These are phyloP conservation scores for Proctacanthus coquilletti DNA, from an alignment of 1,140 invertebrate species.

Conservation along the genomic window DNA sequence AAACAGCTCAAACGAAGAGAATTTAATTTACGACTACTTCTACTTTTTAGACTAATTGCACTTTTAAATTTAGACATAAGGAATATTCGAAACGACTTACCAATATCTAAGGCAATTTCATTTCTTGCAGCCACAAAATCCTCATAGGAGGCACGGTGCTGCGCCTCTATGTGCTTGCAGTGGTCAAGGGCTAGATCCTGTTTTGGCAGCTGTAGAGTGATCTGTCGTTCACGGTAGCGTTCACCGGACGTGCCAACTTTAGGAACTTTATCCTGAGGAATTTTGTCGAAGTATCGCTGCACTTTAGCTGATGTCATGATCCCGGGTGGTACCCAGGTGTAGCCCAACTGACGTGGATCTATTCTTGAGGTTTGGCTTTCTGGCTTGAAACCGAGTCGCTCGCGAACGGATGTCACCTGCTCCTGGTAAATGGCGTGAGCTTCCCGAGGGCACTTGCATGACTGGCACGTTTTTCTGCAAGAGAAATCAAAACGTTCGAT, in stretches of 20 bases:
- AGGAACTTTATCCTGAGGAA: constrained; percentile 64
- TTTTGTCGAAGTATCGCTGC: constrained; percentile 55
- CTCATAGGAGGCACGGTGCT: constrained; percentile 60
- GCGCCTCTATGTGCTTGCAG: constrained; percentile 68
- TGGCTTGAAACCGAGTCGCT: constrained; percentile 59
- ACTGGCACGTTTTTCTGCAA: constrained; percentile 43
- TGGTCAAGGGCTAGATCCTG: constrained; percentile 84
- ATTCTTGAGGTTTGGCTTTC: constrained; percentile 28
- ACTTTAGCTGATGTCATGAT: constrained; percentile 43
- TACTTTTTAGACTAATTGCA: too few relatives aligned
- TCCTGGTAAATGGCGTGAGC: constrained; percentile 66
- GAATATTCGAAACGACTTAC: constrained; percentile 40
- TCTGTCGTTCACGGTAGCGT: constrained; percentile 59
- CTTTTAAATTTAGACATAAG: neutral
- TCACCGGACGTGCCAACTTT: constrained; percentile 60
- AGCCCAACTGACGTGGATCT: constrained; percentile 45
- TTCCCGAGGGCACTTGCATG: constrained; percentile 76
- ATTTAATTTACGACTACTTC: too few relatives aligned
- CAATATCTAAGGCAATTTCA: constrained; percentile 90
- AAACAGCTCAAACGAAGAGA: too few relatives aligned
- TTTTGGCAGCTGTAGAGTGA: constrained; percentile 81
- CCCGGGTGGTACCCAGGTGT: constrained; percentile 71
- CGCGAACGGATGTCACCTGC: constrained; percentile 44
- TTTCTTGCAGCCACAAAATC: constrained; percentile 86
- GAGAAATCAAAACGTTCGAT: too few relatives aligned